Evolutionary conservation across 2,888 invertebrate species (phyloP).

Genomic region (Aphodius granarius): DNA sequence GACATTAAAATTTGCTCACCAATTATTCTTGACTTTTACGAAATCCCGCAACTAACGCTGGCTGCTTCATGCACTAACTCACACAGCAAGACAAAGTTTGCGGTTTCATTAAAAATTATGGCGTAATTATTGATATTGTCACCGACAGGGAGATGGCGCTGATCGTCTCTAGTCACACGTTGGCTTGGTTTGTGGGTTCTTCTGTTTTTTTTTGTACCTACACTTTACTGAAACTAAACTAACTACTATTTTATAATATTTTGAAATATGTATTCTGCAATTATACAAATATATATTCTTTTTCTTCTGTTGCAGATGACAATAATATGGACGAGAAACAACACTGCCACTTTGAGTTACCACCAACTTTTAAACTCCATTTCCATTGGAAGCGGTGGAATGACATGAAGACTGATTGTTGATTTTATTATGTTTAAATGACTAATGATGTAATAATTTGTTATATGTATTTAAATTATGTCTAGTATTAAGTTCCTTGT

Average conservation of each 20-base stretch:
- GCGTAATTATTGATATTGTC: no score
- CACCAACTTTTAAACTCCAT: conserved; percentile 41
- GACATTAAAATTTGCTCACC: neutral
- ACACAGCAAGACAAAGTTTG: no score
- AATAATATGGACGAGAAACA: conserved; percentile 39
- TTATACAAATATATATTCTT: no score
- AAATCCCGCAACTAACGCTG: neutral
- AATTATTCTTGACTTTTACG: neutral
- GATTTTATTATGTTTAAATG: conserved; percentile 40
- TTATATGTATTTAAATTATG: conserved; percentile 52
- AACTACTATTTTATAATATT: no score
- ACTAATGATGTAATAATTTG: conserved; percentile 31
- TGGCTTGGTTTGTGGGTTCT: no score
- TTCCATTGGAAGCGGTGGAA: conserved; percentile 45
- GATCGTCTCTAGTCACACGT: no score
- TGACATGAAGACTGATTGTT: conserved; percentile 54
- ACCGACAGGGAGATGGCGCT: no score
- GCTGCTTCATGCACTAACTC: no score
- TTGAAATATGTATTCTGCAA: no score
- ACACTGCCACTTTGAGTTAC: conserved; percentile 55
- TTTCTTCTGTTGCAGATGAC: conserved; percentile 47
- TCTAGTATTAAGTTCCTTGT: conserved; percentile 51
- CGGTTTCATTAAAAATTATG: no score
- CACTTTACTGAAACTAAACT: no score
- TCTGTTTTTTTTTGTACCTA: no score